Evolutionary conservation across 2,888 invertebrate genomes (phyloP).

Genomic region (Stenodema calcarata): DNA sequence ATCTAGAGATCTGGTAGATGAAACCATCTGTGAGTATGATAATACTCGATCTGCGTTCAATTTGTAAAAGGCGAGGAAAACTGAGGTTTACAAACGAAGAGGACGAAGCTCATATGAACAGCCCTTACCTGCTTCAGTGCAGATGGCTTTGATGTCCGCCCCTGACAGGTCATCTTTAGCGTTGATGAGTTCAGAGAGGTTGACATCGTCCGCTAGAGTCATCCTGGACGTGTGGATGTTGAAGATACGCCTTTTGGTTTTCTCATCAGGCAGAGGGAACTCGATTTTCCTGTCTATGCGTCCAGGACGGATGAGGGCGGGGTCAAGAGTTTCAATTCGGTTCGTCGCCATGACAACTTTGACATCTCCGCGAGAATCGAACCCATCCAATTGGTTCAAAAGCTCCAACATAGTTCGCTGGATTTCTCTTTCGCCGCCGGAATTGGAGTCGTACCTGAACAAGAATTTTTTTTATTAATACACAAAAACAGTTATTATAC

Average conservation of each 20-base stretch:
- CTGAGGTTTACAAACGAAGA: too few species aligned
- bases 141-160: constrained; percentile 97
- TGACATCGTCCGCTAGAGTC: constrained; percentile 97
- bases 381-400: constrained; percentile 97
- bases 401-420: constrained; percentile 99
- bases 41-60: too few species aligned
- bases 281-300: constrained; percentile 99
- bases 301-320: constrained; percentile 97
- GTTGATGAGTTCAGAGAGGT: constrained; percentile 96
- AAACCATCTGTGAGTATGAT: too few species aligned
- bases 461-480: too few species aligned
- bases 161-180: constrained; percentile 99
- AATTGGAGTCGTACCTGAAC: constrained; percentile 91
- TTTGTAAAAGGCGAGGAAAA: too few species aligned
- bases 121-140: constrained; percentile 89
- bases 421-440: constrained; percentile 98
- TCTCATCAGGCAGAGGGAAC: constrained; percentile 98
- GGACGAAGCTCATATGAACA: too few species aligned
- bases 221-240: constrained; percentile 98
- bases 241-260: constrained; percentile 95
- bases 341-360: constrained; percentile 98
- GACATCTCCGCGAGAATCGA: constrained; percentile 94
- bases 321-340: constrained; percentile 97
- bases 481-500: too few species aligned
- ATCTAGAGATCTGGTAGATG: too few species aligned